These are phyloP conservation scores for Drosophila subpulchrella DNA, from an alignment of 1,140 invertebrate species.

Conservation along the genomic window DNA sequence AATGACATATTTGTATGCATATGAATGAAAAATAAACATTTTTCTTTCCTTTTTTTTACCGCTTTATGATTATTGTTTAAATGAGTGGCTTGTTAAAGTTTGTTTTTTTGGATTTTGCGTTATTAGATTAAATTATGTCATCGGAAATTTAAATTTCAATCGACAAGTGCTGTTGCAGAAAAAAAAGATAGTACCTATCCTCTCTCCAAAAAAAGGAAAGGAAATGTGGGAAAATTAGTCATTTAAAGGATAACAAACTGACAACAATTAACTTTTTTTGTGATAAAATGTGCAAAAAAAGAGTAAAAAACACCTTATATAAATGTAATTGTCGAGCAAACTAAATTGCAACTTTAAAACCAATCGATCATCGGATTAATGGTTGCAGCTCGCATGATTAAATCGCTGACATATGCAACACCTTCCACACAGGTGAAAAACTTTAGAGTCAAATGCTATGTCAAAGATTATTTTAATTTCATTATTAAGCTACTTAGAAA, in stretches of 20 bases:
- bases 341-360: not conserved
- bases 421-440: not conserved
- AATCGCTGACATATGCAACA: not conserved
- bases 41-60: not conserved
- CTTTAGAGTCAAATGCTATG: not conserved
- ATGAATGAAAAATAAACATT: not conserved
- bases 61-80: not conserved
- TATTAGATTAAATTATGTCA: not conserved
- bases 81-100: too few species aligned
- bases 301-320: not conserved
- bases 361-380: conserved; percentile 1
- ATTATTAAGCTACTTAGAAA: not conserved
- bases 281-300: not conserved
- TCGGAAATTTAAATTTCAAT: not conserved
- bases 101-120: too few species aligned
- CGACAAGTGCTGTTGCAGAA: too few species aligned
- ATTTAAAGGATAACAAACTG: not conserved
- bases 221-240: not conserved
- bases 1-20: not conserved
- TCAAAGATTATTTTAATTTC: not conserved
- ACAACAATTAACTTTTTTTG: not conserved
- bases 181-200: too few species aligned
- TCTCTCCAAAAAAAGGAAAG: not conserved
- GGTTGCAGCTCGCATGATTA: not conserved
- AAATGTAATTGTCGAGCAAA: not conserved